Evolutionary conservation across 2,797 vertebrate genomes (phyloP).

Genomic region (Neosalanx taihuensis): DNA sequence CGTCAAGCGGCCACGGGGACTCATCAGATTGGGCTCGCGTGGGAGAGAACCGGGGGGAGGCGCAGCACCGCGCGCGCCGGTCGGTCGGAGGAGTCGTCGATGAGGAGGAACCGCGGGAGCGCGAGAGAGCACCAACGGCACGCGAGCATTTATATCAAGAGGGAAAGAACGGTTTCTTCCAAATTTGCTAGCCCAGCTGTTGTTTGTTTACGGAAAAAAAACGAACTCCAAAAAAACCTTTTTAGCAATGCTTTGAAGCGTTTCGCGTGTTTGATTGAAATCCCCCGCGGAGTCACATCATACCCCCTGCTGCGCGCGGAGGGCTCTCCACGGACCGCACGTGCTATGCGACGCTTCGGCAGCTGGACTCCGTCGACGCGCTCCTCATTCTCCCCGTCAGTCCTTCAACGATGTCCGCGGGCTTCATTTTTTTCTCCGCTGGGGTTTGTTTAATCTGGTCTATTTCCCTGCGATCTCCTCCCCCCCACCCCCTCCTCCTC

Average conservation of each 20-base stretch:
- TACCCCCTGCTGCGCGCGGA: slow-evolving; percentile 11
- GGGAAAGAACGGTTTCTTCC: not conserved
- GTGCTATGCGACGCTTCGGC: slow-evolving; percentile 49
- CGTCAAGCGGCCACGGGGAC: slow-evolving; percentile 66
- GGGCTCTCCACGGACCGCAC: slow-evolving; percentile 9
- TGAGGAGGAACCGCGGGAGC: not conserved
- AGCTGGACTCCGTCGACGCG: slow-evolving; percentile 23
- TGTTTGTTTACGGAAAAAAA: too few relatives aligned
- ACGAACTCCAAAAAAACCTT: not conserved
- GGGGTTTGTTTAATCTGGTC: not conserved
- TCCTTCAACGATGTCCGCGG: slow-evolving; percentile 11
- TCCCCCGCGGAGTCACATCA: slow-evolving; percentile 40
- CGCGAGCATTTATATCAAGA: slow-evolving; percentile 10
- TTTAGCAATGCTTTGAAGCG: not conserved
- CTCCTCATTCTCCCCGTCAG: slow-evolving; percentile 29
- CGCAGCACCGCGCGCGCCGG: slow-evolving; percentile 1
- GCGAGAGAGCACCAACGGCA: slow-evolving; percentile 11
- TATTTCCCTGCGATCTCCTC: not conserved
- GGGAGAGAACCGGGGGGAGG: slow-evolving; percentile 7
- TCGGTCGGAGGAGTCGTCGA: not conserved
- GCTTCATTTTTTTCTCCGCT: not conserved
- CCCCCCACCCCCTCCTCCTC: too few relatives aligned
- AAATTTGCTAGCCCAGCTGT: not conserved
- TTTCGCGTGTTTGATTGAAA: slow-evolving; percentile 18
- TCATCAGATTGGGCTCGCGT: slow-evolving; percentile 67